Evolutionary conservation across 2,888 invertebrate species (phyloP), one percentile per base, ranked within the genome.

Genomic region (Megaustenia siamemsis): DNA sequence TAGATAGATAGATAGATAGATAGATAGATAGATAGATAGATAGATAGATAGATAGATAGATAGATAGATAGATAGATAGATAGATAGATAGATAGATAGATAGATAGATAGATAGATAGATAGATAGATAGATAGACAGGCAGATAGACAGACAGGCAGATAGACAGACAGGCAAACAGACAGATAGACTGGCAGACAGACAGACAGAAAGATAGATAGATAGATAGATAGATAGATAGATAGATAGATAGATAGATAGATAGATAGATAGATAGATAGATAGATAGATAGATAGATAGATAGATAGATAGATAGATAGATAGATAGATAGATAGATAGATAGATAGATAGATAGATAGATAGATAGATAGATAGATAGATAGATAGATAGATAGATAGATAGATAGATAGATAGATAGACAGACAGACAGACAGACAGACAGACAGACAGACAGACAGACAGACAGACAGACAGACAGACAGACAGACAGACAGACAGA

Each of bases 401-500:
- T 15, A 66, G 66, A 66, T 15, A 66, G 32, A 66, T 15, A 66
- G 66, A n/a, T n/a, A n/a, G n/a, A n/a, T n/a, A n/a, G n/a, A n/a
- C n/a, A n/a, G n/a, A n/a, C n/a, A n/a, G n/a, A 66, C 28, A 66
- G 66, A 66, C 28, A 66, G 66, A 66, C 28, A 66, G 66, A 66
- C 15, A 66, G 32, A 32, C 28, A 66, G 66, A 32, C 28, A 66
- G 66, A 66, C 28, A 66, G 32, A 66, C 28, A 66, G 66, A 66
- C 28, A 66, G 66, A 66, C 28, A 66, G 66, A 66, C 28, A 66
- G 66, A 66, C 15, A 66, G 66, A 32, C 28, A 66, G 66, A 32
- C 28, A 66, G 66, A 66, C 28, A 66, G 32, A 66, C 28, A 66
- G 66, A 66, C 28, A 66, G 66, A 66, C 28, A 66, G 66, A 66